phyloP scores from a whole-genome alignment of 2,113 vertebrate genomes.

The Antigone vipio region DNA sequence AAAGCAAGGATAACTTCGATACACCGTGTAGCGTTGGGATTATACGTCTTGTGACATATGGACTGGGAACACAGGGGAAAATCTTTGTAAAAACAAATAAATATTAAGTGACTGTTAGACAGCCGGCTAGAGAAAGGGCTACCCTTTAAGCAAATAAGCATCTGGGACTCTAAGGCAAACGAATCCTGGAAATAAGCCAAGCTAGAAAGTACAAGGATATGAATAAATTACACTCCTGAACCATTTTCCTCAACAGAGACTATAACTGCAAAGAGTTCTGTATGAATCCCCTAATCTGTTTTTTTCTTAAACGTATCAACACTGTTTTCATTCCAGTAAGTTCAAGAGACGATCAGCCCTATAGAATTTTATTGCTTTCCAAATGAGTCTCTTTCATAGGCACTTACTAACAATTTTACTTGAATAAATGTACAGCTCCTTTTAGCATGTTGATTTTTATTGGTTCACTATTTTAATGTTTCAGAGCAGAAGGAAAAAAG shows the following conservation, averaged over 20 bases:
- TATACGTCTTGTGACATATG: background rate
- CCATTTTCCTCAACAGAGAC: background rate
- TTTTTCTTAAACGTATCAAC: background rate
- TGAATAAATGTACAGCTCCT: background rate
- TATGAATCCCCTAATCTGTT: background rate
- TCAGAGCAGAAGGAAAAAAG: slow-evolving; percentile 19
- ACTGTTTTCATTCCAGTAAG: background rate
- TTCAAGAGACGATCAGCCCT: background rate
- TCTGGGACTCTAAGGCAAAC: slow-evolving; percentile 40
- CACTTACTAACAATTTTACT: slow-evolving; percentile 4
- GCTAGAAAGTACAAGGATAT: background rate
- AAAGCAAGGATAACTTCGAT: background rate
- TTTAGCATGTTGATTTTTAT: slow-evolving; percentile 14
- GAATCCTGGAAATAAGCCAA: slow-evolving; percentile 41
- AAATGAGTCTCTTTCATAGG: background rate
- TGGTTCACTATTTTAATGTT: slow-evolving; percentile 18
- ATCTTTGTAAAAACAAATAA: slow-evolving; percentile 36
- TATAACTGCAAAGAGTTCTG: background rate
- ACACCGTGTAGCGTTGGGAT: background rate
- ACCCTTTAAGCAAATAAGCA: slow-evolving; percentile 34
- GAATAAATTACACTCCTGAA: slow-evolving; percentile 20
- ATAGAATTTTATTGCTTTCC: background rate
- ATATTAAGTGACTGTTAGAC: slow-evolving; percentile 12
- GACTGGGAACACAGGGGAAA: background rate
- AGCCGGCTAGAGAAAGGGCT: slow-evolving; percentile 3